phyloP scores from a whole-genome alignment of 1,140 invertebrate species.

The Pomacea maculata region DNA sequence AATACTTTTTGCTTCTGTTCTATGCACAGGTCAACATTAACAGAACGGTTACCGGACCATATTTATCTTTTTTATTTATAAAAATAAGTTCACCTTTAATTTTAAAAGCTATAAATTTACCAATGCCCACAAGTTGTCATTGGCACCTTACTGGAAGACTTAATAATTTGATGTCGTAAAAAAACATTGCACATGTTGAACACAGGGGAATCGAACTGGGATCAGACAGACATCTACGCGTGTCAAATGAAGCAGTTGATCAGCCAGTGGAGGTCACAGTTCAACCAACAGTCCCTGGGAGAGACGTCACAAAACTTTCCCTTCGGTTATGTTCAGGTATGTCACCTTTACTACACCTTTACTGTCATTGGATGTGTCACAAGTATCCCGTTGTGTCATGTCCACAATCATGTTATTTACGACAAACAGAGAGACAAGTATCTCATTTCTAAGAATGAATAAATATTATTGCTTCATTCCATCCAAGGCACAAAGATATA shows the following conservation, averaged over 20 bases:
- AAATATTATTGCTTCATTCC: no score
- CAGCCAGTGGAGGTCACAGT: slow-evolving; percentile 37
- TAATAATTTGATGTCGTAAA: neutral
- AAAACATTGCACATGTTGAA: neutral
- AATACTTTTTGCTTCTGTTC: neutral
- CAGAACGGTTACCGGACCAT: neutral
- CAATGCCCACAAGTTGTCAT: neutral
- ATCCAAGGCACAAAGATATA: neutral
- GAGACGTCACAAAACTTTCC: slow-evolving; percentile 39
- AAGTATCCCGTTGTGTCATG: no score
- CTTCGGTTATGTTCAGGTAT: slow-evolving; percentile 49
- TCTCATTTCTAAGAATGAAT: no score
- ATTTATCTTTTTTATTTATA: neutral
- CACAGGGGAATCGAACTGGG: slow-evolving; percentile 36
- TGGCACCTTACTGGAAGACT: no score
- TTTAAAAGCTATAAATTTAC: neutral
- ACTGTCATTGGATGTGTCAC: slow-evolving; percentile 5
- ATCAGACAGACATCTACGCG: slow-evolving; percentile 24
- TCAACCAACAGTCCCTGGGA: slow-evolving; percentile 21
- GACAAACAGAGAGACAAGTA: no score
- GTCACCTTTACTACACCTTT: neutral
- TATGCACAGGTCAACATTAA: neutral
- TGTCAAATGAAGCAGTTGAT: slow-evolving; percentile 42
- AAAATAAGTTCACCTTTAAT: neutral
- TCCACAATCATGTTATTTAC: no score